Evolutionary conservation across 2,797 vertebrate genomes (phyloP).

Genomic region (Liparis tanakae): DNA sequence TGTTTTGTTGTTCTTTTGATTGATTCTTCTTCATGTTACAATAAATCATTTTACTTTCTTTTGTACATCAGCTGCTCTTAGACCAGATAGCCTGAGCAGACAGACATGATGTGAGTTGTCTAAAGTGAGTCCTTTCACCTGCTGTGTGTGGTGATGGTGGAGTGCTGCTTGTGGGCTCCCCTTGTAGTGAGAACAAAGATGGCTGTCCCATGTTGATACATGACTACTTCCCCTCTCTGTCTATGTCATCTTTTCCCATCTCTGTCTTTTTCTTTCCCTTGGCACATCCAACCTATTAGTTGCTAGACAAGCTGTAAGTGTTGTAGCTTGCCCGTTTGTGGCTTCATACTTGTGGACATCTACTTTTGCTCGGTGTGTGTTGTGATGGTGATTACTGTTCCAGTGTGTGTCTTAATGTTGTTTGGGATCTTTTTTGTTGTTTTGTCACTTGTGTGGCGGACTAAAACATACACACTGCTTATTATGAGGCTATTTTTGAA

Average conservation of each 20-base stretch:
- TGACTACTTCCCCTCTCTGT: conserved; percentile 87
- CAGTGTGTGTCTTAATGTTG: conserved; percentile 89
- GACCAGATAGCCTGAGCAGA: conserved; percentile 99
- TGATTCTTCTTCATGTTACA: conserved; percentile 94
- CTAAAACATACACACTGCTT: conserved; percentile 56
- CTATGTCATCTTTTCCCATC: conserved; percentile 85
- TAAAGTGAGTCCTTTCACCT: conserved; percentile 99
- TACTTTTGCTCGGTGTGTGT: conserved; percentile 85
- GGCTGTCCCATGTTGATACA: conserved; percentile 92
- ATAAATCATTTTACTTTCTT: conserved; percentile 99
- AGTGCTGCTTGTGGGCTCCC: conserved; percentile 95
- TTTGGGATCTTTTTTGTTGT: conserved; percentile 94
- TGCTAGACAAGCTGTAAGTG: conserved; percentile 88
- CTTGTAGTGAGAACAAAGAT: conserved; percentile 92
- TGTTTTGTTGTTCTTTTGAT: conserved; percentile 78
- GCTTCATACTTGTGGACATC: conserved; percentile 91
- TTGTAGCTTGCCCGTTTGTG: conserved; percentile 93
- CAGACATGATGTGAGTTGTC: conserved; percentile 99
- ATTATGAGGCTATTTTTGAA: conserved; percentile 39
- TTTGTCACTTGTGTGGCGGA: conserved; percentile 84
- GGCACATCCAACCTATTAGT: conserved; percentile 87
- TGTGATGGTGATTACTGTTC: conserved; percentile 82
- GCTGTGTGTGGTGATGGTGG: conserved; percentile 98
- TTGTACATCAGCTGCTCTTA: conserved; percentile 99
- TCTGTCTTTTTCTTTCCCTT: conserved; percentile 78